These are phyloP conservation scores for Thaumatotibia leucotreta DNA, from an alignment of 1,140 invertebrate species.

Conservation along the genomic window DNA sequence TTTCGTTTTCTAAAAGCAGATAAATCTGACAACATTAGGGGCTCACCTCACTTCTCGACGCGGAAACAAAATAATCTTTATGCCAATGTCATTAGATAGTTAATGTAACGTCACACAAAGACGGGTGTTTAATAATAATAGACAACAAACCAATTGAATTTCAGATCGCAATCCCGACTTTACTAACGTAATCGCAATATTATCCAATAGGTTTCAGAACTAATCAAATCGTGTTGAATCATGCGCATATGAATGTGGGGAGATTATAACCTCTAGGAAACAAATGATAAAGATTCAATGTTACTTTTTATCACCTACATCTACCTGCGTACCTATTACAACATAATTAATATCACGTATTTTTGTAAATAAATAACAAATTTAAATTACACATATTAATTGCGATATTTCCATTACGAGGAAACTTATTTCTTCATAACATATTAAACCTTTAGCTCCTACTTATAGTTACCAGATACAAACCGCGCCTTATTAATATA, in stretches of 20 bases:
- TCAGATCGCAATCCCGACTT: too few species aligned
- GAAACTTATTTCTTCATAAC: neutral
- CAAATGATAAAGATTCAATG: neutral
- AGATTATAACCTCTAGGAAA: neutral
- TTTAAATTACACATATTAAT: constrained; percentile 12
- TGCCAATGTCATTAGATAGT: neutral
- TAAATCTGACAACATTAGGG: neutral
- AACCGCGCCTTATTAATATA: neutral
- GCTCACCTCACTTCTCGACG: neutral
- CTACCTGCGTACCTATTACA: neutral
- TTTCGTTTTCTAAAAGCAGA: neutral
- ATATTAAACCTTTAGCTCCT: neutral
- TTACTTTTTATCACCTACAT: neutral
- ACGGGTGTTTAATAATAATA: too few species aligned
- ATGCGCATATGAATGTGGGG: neutral
- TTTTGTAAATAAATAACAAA: constrained; percentile 12
- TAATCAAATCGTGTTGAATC: neutral
- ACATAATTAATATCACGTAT: constrained; percentile 13
- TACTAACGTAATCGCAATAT: too few species aligned
- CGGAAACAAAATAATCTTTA: neutral
- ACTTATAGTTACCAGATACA: neutral
- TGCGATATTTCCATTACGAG: neutral
- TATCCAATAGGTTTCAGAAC: neutral
- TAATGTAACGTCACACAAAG: too few species aligned
- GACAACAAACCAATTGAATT: too few species aligned